phyloP scores from a whole-genome alignment of 2,113 vertebrate species.

The Nothoprocta perdicaria region DNA sequence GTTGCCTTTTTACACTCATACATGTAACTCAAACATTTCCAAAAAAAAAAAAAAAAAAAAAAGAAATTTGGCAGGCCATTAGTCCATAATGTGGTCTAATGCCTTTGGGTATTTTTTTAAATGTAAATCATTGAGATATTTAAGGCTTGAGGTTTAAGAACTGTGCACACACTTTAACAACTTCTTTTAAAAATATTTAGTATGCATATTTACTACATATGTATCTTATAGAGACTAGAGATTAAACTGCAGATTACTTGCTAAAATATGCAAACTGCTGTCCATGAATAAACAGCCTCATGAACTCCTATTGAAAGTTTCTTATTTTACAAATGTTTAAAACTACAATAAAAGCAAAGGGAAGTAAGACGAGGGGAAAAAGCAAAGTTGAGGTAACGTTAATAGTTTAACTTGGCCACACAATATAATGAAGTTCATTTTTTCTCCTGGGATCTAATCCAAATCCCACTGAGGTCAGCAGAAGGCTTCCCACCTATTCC shows the following conservation, averaged over 20 bases:
- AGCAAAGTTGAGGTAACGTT: neutral
- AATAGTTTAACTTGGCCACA: slow-evolving; percentile 47
- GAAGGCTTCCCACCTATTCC: slow-evolving; percentile 38
- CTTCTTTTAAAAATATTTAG: slow-evolving; percentile 76
- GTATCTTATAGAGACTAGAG: slow-evolving; percentile 62
- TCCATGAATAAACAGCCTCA: slow-evolving; percentile 63
- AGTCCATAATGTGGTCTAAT: slow-evolving; percentile 77
- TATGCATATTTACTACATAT: slow-evolving; percentile 80
- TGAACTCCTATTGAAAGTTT: slow-evolving; percentile 36
- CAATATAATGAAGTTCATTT: slow-evolving; percentile 17
- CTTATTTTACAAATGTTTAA: slow-evolving; percentile 33
- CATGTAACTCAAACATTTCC: slow-evolving; percentile 69
- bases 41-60: neutral
- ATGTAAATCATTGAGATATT: slow-evolving; percentile 79
- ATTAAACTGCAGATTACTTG: slow-evolving; percentile 75
- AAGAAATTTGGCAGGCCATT: slow-evolving; percentile 75
- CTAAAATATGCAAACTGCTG: slow-evolving; percentile 75
- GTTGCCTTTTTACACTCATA: slow-evolving; percentile 70
- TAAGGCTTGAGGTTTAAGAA: slow-evolving; percentile 78
- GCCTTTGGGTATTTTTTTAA: slow-evolving; percentile 80
- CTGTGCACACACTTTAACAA: slow-evolving; percentile 75
- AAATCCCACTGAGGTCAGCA: slow-evolving; percentile 43
- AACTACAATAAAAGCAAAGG: slow-evolving; percentile 49
- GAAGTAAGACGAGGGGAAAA: slow-evolving; percentile 21
- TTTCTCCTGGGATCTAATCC: slow-evolving; percentile 38